Conservation (phyloP, 2,797 vertebrate genomes). For the Pangasius macronema region DNA sequence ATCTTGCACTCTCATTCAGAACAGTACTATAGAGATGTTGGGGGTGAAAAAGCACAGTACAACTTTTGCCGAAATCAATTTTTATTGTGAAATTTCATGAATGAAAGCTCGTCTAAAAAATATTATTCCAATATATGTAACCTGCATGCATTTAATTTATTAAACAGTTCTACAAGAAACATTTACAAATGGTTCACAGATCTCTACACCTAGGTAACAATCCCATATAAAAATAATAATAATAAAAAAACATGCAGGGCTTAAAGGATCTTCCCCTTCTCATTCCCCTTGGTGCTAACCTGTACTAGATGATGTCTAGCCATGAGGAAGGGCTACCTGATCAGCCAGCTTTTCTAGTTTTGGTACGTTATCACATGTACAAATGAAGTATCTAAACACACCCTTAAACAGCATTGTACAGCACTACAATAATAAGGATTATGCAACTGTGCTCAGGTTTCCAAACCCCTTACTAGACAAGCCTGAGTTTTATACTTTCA, state of each 20-base stretch:
- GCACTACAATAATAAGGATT: background rate
- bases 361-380: background rate
- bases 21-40: background rate
- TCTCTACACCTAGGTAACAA: background rate
- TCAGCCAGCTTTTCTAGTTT: background rate
- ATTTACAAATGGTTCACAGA: background rate
- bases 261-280: background rate
- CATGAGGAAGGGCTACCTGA: background rate
- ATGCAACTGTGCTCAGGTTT: background rate
- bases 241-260: background rate
- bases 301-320: background rate
- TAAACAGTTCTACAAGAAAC: background rate
- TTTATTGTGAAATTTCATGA: slow-evolving; percentile 35
- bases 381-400: background rate
- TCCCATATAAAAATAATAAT: background rate
- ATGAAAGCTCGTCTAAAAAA: background rate
- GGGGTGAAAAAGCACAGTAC: background rate
- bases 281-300: background rate
- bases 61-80: background rate
- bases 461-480: background rate
- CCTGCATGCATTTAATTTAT: slow-evolving; percentile 6
- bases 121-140: background rate
- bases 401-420: background rate
- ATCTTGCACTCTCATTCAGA: background rate
- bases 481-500: background rate